Evolutionary conservation across 2,797 vertebrate species (phyloP), one percentile per base, ranked within the genome.

Genomic region (Spinus pinus): DNA sequence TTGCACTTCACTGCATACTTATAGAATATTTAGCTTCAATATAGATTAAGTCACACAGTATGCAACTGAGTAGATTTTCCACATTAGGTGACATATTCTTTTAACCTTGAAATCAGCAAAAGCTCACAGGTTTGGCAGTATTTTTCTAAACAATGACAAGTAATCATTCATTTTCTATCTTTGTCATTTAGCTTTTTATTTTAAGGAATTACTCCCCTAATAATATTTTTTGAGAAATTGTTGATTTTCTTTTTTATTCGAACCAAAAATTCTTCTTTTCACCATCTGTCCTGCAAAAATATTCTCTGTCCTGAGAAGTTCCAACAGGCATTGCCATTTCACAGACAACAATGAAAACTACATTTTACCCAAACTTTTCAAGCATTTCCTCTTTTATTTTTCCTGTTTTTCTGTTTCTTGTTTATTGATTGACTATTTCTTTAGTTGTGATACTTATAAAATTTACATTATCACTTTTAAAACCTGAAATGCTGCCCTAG

Each of bases 21-120:
- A 98, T 98, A 97, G 98, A 98, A 98, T 97, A 97, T 97, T 98
- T 98, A 97, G 97, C 95, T 98, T 97, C 97, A 92, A 62, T 97
- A 97, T 97, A 98, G 97, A 97, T 98, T 97, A 98, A 97, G 94
- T 96, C 93, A 88, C 88, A 90, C 86, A 62, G 82, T 97, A 96
- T 93, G 93, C 88, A 95, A 97, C 92, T 90, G 94, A 94, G 85
- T 81, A 72, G 70, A 86, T 93, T 95, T 95, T 86, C 80, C 91
- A 31, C 90, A 88, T 91, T 94, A 92, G 88, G 78, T 96, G 87
- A 93, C 53, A 54, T 96, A 97, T 94, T 97, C 96, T 96, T 97
- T 96, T 96, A 97, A 97, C 95, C 96, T 97, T 96, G 88, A 93
- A 97, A 95, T 96, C 79, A 94, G 60, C 90, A 96, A 95, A 97